These are phyloP conservation scores for Stenotaenia linearis DNA, from an alignment of 2,888 invertebrate genomes.

Conservation along the genomic window DNA sequence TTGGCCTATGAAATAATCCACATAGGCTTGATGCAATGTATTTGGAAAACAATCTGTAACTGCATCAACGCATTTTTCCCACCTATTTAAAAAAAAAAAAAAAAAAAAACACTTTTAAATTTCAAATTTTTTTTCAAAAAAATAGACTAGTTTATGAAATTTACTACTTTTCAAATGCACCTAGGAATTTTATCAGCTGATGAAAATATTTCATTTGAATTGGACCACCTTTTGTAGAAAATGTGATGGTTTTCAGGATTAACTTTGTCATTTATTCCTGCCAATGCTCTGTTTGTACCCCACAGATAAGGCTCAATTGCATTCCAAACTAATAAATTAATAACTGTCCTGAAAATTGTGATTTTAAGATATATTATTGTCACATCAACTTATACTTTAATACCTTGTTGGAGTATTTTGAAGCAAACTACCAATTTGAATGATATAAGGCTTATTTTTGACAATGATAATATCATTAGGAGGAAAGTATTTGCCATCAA, in stretches of 20 bases:
- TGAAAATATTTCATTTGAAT: neutral
- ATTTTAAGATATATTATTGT: neutral
- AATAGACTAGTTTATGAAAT: neutral
- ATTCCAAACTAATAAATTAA: neutral
- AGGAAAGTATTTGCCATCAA: neutral
- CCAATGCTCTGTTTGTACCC: neutral
- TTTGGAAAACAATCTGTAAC: neutral
- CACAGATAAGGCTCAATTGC: neutral
- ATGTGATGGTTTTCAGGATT: neutral
- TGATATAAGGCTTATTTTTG: neutral
- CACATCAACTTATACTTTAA: no score
- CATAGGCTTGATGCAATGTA: neutral
- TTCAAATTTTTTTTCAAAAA: no score
- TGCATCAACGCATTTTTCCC: neutral
- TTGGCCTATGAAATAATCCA: neutral
- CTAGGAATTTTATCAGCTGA: neutral
- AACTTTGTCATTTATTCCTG: neutral
- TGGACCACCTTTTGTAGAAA: neutral
- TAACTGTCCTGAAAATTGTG: neutral
- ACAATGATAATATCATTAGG: neutral
- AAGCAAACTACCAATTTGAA: neutral
- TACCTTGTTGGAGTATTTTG: neutral
- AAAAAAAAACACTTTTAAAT: no score
- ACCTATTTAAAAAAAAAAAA: no score
- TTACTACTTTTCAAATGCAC: neutral